Evolutionary conservation across 35 echinoderm and acorn worm genomes (phyloP).

Genomic region (Hemicentrotus pulcherrimus): DNA sequence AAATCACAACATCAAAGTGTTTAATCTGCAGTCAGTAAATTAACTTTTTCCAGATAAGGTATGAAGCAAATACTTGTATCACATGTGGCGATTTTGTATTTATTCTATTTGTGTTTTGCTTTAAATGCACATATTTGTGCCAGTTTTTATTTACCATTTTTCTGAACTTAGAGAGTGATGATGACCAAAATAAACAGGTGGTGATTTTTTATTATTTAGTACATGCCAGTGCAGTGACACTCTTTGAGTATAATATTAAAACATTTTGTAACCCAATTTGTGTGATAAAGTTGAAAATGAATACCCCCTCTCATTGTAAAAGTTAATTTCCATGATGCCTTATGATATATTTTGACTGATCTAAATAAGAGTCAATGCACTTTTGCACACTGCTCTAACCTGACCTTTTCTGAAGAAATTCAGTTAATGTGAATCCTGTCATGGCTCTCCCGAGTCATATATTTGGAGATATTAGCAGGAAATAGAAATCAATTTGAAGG

Average conservation of each 20-base stretch:
- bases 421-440: neutral
- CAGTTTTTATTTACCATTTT: neutral
- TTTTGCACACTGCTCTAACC: neutral
- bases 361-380: neutral
- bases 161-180: neutral
- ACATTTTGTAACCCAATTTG: neutral
- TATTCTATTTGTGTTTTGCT: neutral
- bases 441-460: neutral
- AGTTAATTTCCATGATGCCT: neutral
- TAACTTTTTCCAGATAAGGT: no score
- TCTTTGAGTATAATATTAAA: neutral
- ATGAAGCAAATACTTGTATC: neutral
- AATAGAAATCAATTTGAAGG: neutral
- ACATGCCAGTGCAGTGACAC: neutral
- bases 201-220: neutral
- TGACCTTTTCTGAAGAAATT: neutral
- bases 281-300: neutral
- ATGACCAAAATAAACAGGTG: neutral
- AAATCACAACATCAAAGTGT: neutral
- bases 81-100: neutral
- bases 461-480: neutral
- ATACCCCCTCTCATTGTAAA: neutral
- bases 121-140: neutral
- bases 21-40: neutral
- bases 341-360: neutral